Evolutionary conservation across 2,797 vertebrate species (phyloP), one percentile per base, ranked within the genome.

Genomic region (Eremophila alpestris): DNA sequence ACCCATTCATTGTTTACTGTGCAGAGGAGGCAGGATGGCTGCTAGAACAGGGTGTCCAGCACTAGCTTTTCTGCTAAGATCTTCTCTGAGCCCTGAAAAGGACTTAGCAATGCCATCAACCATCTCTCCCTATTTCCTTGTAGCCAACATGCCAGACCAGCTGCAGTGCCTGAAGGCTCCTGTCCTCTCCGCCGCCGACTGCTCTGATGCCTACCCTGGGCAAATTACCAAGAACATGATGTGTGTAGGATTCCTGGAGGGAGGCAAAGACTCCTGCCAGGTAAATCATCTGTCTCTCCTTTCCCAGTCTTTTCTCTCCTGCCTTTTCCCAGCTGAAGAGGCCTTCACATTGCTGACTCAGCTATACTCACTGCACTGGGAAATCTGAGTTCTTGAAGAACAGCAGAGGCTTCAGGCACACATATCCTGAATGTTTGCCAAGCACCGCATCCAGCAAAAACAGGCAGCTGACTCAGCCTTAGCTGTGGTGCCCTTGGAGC

Each of bases 181-280:
- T 2, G 52, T 93, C 1, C 91, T 96, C 71, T 84, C 94, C 1
- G 3, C 29, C 1, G 3, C 19, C 0, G 8, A 54, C 2, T 97
- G 95, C 69, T 23, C 3, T 12, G 1, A 1, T 0, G 23, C 95
- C 46, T 97, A 97, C 74, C 96, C 96, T 8, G 69, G 90, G 1
- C 4, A 81, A n/a, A 97, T 97, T 23, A 97, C 95, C 18, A 6
- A 2, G 0, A 96, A 95, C 60, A 96, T 97, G 96, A 82, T 96
- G 2, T 97, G 95, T 43, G 29, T 92, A 0, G 92, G 92, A 56
- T 97, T 36, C 85, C 2, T 96, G 80, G 82, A 95, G 54, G 95
- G 96, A 68, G 97, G 93, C 17, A 97, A 97, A 59, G 95, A 96
- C n/a, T 93, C 95, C 19, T 97, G 94, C 90, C 95, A 97, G 95